Evolutionary conservation across 2,113 vertebrate species (phyloP).

Genomic region (Microcebus jonahi): DNA sequence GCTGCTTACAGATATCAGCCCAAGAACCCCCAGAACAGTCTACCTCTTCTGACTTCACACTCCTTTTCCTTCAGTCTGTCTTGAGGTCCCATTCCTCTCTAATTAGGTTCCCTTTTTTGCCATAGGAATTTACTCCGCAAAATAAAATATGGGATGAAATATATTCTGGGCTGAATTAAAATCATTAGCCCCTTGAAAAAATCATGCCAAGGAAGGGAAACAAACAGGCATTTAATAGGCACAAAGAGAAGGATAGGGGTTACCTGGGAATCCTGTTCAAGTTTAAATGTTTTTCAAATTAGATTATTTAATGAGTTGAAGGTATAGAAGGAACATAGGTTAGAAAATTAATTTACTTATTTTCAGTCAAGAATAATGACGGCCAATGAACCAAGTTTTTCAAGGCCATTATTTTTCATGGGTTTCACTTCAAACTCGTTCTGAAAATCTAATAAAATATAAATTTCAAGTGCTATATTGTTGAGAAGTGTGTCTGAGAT

Average conservation of each 20-base stretch:
- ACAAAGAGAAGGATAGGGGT: not conserved
- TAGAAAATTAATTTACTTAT: constrained; percentile 50
- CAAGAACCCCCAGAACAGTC: not conserved
- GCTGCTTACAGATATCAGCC: not conserved
- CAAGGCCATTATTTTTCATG: constrained; percentile 35
- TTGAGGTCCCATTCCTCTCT: not conserved
- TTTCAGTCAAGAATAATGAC: constrained; percentile 49
- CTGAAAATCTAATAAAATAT: constrained; percentile 35
- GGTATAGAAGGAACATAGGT: constrained; percentile 35
- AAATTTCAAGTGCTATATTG: not conserved
- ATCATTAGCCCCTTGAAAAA: constrained; percentile 35
- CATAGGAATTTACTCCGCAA: not conserved
- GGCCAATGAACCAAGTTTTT: constrained; percentile 45
- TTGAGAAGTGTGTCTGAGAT: not conserved
- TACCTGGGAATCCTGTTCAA: constrained; percentile 7
- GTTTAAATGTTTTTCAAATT: constrained; percentile 56
- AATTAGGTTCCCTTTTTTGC: not conserved
- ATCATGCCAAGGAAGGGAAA: not conserved
- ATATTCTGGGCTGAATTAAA: constrained; percentile 27
- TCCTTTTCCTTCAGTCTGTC: not conserved
- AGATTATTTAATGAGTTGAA: constrained; percentile 61
- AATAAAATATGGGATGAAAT: not conserved
- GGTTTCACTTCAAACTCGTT: constrained; percentile 36
- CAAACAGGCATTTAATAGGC: not conserved
- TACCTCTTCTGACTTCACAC: not conserved